These are phyloP conservation scores for Drosophila nasuta DNA, from an alignment of 1,140 invertebrate species.

Conservation along the genomic window DNA sequence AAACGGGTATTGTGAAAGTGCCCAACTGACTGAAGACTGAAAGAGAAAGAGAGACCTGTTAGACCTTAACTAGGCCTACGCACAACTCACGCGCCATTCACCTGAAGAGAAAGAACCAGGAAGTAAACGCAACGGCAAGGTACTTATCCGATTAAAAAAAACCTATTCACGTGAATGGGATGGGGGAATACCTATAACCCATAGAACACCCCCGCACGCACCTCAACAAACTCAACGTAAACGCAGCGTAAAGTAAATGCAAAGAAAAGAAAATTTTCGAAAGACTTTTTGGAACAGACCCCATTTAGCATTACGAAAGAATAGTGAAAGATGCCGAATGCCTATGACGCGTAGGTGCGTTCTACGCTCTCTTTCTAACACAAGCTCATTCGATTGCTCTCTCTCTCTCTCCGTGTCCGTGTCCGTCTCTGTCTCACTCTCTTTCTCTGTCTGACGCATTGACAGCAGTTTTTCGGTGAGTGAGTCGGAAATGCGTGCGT, in stretches of 20 bases:
- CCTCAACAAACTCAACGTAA: neutral
- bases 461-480: constrained; percentile 11
- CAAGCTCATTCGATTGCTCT: constrained; percentile 6
- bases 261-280: constrained; percentile 29
- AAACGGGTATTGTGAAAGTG: constrained; percentile 44
- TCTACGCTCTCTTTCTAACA: constrained; percentile 15
- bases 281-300: constrained; percentile 3
- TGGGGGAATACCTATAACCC: constrained; percentile 1
- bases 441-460: constrained; percentile 14
- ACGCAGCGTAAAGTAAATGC: neutral
- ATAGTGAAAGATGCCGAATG: constrained; percentile 45
- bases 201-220: neutral
- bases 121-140: constrained; percentile 22
- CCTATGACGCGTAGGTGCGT: constrained; percentile 8
- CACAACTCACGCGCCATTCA: constrained; percentile 24
- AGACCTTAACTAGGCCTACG: constrained; percentile 1
- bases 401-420: neutral
- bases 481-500: constrained; percentile 72
- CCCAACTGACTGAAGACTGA: neutral
- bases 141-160: constrained; percentile 33
- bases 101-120: constrained; percentile 18
- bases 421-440: neutral
- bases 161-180: neutral
- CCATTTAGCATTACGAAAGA: constrained; percentile 37
- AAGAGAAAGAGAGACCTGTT: neutral